Evolutionary conservation across 2,113 vertebrate genomes (phyloP).

Genomic region (Myrmophylax atrothorax): DNA sequence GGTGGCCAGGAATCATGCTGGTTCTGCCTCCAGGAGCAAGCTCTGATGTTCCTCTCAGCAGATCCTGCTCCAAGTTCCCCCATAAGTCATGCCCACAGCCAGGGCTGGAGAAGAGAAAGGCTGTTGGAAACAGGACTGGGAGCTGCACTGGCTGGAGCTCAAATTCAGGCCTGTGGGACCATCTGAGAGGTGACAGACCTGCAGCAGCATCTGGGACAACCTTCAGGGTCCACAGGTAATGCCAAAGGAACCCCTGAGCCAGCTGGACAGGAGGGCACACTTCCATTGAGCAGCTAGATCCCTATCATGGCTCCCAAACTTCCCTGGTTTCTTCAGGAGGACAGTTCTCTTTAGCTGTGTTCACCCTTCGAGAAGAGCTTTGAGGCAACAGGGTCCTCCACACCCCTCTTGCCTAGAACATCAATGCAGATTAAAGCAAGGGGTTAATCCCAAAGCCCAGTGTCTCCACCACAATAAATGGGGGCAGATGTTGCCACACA

Average conservation of each 20-base stretch:
- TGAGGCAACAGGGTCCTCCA: background rate
- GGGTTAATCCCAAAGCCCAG: background rate
- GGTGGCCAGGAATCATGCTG: background rate
- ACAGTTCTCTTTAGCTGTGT: background rate
- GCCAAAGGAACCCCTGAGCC: background rate
- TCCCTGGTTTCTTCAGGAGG: background rate
- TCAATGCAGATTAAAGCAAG: background rate
- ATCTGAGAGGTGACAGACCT: background rate
- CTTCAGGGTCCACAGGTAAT: background rate
- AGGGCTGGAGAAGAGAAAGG: background rate
- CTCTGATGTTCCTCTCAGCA: background rate
- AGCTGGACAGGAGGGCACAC: fast-evolving
- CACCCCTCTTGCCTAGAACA: background rate
- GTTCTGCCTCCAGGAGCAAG: background rate
- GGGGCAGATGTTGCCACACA: background rate
- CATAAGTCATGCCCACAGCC: background rate
- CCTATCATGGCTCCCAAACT: fast-evolving
- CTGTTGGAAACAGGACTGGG: background rate
- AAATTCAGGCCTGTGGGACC: background rate
- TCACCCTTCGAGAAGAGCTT: background rate
- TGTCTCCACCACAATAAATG: background rate
- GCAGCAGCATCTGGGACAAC: background rate
- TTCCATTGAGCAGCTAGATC: background rate
- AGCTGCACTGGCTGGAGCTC: background rate
- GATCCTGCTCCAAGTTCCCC: background rate